Conservation (phyloP, 2,113 vertebrate species). For the Tragulus kanchil region DNA sequence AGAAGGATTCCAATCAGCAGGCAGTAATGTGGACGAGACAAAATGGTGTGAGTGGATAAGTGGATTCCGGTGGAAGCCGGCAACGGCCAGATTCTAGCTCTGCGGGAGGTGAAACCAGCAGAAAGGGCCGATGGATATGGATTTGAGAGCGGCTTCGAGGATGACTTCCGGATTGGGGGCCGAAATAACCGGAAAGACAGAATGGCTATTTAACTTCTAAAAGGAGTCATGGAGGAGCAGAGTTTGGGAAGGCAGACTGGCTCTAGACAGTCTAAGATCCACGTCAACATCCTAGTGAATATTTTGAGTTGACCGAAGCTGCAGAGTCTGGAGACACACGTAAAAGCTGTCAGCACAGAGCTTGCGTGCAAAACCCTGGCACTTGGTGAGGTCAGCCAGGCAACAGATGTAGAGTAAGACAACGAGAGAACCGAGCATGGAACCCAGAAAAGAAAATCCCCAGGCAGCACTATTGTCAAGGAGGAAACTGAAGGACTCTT, state of each 20-base stretch:
- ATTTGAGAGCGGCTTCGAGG: neutral
- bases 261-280: neutral
- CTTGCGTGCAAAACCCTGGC: neutral
- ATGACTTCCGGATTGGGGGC: neutral
- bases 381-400: neutral
- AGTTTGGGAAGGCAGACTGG: accelerated
- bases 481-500: neutral
- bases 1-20: neutral
- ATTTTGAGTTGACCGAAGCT: neutral
- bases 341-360: neutral
- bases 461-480: neutral
- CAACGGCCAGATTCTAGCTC: neutral
- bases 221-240: neutral
- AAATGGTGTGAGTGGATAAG: neutral
- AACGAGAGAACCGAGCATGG: neutral
- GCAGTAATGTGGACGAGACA: too few relatives aligned
- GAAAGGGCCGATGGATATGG: neutral
- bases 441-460: neutral
- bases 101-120: neutral
- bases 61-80: too few relatives aligned
- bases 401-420: neutral
- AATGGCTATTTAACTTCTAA: neutral
- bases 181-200: neutral
- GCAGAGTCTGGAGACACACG: neutral
- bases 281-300: neutral